Conservation (phyloP, 2,888 invertebrate species). For the Melangyna quadrimaculata region DNA sequence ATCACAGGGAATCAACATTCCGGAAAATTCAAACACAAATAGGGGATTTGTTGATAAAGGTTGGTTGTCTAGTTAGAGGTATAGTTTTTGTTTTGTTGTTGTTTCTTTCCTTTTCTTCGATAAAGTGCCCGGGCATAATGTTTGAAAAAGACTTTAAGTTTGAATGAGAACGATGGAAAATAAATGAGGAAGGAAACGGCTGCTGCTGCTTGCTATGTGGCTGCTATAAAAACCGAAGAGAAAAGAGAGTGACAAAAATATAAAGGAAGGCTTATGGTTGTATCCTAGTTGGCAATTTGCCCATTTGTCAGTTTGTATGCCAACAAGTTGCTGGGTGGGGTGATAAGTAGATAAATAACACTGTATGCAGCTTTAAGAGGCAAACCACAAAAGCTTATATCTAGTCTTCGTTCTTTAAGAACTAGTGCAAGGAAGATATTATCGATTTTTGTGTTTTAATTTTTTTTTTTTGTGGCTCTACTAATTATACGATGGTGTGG, state of each 20-base stretch:
- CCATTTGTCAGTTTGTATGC: slow-evolving; percentile 67
- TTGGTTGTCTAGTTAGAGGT: slow-evolving; percentile 14
- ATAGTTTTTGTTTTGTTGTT: background rate
- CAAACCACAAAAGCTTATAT: slow-evolving; percentile 5
- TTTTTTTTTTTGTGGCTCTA: no score
- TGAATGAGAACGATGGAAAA: slow-evolving; percentile 60
- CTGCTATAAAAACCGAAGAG: background rate
- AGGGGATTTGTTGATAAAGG: slow-evolving; percentile 59
- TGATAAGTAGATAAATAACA: slow-evolving; percentile 34
- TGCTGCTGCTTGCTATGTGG: background rate
- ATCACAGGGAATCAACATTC: slow-evolving; percentile 51
- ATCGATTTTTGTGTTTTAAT: slow-evolving; percentile 15
- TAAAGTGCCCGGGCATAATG: background rate
- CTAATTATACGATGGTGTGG: background rate
- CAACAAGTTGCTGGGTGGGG: slow-evolving; percentile 50
- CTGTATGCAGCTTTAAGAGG: slow-evolving; percentile 44
- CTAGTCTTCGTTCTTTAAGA: background rate
- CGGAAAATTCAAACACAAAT: slow-evolving; percentile 63
- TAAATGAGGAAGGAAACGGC: slow-evolving; percentile 63
- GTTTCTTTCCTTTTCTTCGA: background rate
- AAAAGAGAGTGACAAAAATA: slow-evolving; percentile 18
- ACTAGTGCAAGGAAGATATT: slow-evolving; percentile 3
- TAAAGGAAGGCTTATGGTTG: slow-evolving; percentile 59
- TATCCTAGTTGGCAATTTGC: slow-evolving; percentile 70
- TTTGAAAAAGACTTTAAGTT: slow-evolving; percentile 34